Percentiles rank a stretch among this genome's conserved stretches.
Conservation (phyloP, 1,140 invertebrate genomes). For the Pissodes strobi region DNA sequence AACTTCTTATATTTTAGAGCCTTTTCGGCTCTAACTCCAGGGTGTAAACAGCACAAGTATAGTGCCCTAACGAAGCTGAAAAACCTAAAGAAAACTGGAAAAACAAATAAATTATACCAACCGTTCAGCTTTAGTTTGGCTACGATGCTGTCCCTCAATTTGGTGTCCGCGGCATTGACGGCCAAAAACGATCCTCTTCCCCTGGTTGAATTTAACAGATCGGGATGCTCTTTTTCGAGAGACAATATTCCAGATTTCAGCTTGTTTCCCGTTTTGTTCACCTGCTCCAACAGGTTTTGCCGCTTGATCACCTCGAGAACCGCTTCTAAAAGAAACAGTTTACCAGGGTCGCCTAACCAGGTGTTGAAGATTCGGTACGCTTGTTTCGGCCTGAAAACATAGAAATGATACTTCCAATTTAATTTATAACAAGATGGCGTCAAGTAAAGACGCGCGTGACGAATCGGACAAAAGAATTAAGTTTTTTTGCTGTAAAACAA, state of each 20-base stretch:
- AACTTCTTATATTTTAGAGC: too few species aligned
- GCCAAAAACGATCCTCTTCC: slow-evolving; percentile 93
- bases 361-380: slow-evolving; percentile 96
- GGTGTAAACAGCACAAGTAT: too few species aligned
- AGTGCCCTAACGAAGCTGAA: too few species aligned
- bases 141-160: slow-evolving; percentile 79
- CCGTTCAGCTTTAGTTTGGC: slow-evolving; percentile 77
- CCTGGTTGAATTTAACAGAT: slow-evolving; percentile 76
- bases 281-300: slow-evolving; percentile 80
- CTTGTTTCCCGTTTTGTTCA: slow-evolving; percentile 75
- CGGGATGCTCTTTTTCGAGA: slow-evolving; percentile 75
- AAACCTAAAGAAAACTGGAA: too few species aligned
- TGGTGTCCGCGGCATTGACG: slow-evolving; percentile 71
- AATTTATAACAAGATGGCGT: too few species aligned
- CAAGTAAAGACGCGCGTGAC: too few species aligned
- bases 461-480: too few species aligned
- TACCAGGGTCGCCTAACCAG: slow-evolving; percentile 98
- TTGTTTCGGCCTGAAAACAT: slow-evolving; percentile 73
- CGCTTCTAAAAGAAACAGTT: slow-evolving; percentile 85
- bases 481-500: too few species aligned
- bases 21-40: too few species aligned
- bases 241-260: slow-evolving; percentile 72
- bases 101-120: too few species aligned
- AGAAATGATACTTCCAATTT: too few species aligned
- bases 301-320: slow-evolving; percentile 84